phyloP scores from a whole-genome alignment of 2,797 vertebrate species.

The Gadopsis marmoratus region DNA sequence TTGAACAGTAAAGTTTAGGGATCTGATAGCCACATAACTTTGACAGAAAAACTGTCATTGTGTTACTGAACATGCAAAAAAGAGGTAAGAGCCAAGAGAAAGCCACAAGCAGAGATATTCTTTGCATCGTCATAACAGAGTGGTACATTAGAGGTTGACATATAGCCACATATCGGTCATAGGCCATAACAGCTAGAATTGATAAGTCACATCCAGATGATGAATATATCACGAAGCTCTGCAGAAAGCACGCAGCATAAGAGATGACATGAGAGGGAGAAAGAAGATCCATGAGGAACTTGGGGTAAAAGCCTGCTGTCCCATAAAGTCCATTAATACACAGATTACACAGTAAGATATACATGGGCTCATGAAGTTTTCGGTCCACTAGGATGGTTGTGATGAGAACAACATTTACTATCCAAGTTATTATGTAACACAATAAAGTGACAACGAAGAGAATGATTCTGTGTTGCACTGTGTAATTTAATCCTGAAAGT shows the following conservation, averaged over 20 bases:
- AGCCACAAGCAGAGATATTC: neutral
- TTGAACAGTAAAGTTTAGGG: constrained; percentile 24
- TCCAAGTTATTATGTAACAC: constrained; percentile 21
- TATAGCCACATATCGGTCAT: constrained; percentile 47
- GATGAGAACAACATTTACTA: constrained; percentile 4
- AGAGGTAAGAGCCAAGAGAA: constrained; percentile 22
- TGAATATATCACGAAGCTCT: constrained; percentile 29
- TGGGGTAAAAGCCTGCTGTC: constrained; percentile 39
- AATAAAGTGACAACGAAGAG: constrained; percentile 34
- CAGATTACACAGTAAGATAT: constrained; percentile 45
- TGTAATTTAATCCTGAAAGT: constrained; percentile 57
- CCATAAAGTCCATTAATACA: constrained; percentile 47
- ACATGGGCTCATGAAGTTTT: constrained; percentile 50
- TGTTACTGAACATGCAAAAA: neutral
- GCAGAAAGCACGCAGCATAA: constrained; percentile 11
- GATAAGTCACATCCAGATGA: constrained; percentile 14
- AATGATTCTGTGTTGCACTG: constrained; percentile 23
- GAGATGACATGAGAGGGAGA: constrained; percentile 33
- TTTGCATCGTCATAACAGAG: neutral
- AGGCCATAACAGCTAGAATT: constrained; percentile 36
- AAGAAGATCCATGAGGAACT: constrained; percentile 41
- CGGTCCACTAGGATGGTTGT: constrained; percentile 18
- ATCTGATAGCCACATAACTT: constrained; percentile 32
- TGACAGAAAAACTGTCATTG: neutral
- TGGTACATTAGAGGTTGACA: constrained; percentile 42